Evolutionary conservation across 2,113 vertebrate species (phyloP).

Genomic region (Lutjanus erythropterus): DNA sequence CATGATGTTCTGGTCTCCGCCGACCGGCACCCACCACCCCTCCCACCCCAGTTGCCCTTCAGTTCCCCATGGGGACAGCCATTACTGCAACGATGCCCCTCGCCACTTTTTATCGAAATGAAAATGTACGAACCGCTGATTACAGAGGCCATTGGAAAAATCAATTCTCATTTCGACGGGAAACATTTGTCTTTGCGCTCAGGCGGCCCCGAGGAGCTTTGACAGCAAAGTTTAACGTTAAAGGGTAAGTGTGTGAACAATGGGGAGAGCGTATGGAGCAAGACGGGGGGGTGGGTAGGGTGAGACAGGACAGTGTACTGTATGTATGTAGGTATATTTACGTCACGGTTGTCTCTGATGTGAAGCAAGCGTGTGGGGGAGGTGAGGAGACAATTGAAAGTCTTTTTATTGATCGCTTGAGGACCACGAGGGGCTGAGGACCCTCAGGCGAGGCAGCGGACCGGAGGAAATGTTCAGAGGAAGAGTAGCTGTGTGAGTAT

Average conservation of each 20-base stretch:
- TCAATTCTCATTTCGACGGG: conserved; percentile 81
- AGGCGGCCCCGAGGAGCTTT: conserved; percentile 27
- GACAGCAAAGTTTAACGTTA: conserved; percentile 69
- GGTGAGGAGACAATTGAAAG: conserved; percentile 46
- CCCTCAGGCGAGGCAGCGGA: conserved; percentile 52
- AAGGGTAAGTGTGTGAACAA: conserved; percentile 44
- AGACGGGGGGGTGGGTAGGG: not conserved
- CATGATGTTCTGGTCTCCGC: not conserved
- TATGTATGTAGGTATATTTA: conserved; percentile 10
- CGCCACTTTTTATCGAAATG: conserved; percentile 63
- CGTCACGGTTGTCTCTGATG: conserved; percentile 34
- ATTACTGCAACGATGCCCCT: conserved; percentile 39
- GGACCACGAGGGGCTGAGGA: conserved; percentile 27
- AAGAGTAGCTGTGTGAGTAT: conserved; percentile 48
- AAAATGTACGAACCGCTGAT: conserved; percentile 76
- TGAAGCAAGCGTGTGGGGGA: conserved; percentile 14
- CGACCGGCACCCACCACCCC: not conserved
- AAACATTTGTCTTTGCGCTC: conserved; percentile 82
- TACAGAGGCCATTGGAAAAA: conserved; percentile 72
- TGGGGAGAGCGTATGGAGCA: not conserved
- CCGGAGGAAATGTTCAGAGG: conserved; percentile 51
- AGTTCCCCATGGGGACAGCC: conserved; percentile 29
- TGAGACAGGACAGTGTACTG: not conserved
- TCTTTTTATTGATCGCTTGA: conserved; percentile 58
- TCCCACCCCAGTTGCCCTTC: conserved; percentile 31